Conservation (phyloP, 2,888 invertebrate genomes). For the Drosophila eohydei region DNA sequence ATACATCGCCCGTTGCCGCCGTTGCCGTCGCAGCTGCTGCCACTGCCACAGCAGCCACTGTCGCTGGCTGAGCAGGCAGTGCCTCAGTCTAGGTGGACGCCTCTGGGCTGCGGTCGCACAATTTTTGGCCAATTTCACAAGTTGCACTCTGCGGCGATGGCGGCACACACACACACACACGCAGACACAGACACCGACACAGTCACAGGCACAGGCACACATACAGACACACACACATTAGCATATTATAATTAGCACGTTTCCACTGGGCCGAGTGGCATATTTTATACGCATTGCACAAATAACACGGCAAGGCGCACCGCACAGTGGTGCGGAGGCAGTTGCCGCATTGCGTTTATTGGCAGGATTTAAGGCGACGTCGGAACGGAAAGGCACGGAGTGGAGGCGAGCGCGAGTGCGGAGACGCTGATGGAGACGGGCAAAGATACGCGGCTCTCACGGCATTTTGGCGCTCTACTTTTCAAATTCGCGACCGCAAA, state of each 20-base stretch:
- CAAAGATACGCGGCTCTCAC: constrained; percentile 32
- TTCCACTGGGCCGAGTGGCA: constrained; percentile 50
- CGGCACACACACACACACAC: constrained; percentile 28
- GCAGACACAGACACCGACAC: background rate
- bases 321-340: constrained; percentile 12
- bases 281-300: constrained; percentile 67
- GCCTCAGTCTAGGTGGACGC: constrained; percentile 37
- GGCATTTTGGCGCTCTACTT: constrained; percentile 59
- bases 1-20: constrained; percentile 25
- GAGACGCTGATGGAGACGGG: constrained; percentile 12
- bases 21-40: background rate
- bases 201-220: background rate
- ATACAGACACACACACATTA: constrained; percentile 40
- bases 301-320: constrained; percentile 31
- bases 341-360: constrained; percentile 62
- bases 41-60: background rate
- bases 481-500: constrained; percentile 63
- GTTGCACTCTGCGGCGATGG: constrained; percentile 47
- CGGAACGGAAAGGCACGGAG: constrained; percentile 16
- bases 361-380: constrained; percentile 44
- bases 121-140: constrained; percentile 71
- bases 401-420: background rate
- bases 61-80: constrained; percentile 6
- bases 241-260: constrained; percentile 73
- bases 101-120: constrained; percentile 47